Conservation (phyloP, 2,888 invertebrate genomes). For the Pomacea canaliculata region DNA sequence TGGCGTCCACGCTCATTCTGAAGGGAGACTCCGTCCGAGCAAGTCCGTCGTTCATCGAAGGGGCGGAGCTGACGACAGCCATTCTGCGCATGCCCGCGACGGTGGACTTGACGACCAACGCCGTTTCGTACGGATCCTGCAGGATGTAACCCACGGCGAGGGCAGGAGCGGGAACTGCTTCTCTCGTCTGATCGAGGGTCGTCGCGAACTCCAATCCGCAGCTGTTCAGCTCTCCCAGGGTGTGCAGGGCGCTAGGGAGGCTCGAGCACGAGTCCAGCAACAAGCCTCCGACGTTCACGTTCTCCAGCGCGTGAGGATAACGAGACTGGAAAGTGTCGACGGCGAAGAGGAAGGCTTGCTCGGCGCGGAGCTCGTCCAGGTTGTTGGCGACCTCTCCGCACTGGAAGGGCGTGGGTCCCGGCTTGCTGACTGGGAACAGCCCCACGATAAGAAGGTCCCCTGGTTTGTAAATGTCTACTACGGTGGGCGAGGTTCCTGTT, state of each 20-base stretch:
- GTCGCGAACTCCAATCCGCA: constrained; percentile 37
- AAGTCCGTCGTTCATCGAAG: constrained; percentile 1
- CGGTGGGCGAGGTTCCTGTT: no score
- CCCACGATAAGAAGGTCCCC: constrained; percentile 54
- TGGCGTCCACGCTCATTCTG: constrained; percentile 23
- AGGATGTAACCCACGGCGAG: constrained; percentile 42
- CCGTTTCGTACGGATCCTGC: constrained; percentile 22
- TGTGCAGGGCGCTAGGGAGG: constrained; percentile 35
- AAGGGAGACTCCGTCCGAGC: background rate
- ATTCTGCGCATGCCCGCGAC: constrained; percentile 13
- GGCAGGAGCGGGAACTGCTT: constrained; percentile 23
- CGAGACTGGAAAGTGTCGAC: constrained; percentile 40
- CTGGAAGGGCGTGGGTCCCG: constrained; percentile 30
- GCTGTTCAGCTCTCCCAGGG: constrained; percentile 50
- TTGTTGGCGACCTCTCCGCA: constrained; percentile 41
- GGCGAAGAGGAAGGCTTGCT: constrained; percentile 53
- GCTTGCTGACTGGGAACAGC: constrained; percentile 45
- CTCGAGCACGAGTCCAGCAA: constrained; percentile 54
- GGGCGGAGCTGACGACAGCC: constrained; percentile 8
- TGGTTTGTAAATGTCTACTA: constrained; percentile 31
- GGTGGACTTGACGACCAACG: constrained; percentile 11
- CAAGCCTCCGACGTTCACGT: constrained; percentile 44
- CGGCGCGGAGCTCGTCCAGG: constrained; percentile 34
- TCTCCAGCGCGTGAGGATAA: constrained; percentile 43
- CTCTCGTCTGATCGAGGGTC: background rate